Percentiles rank a stretch among this genome's conserved stretches.
Conservation (phyloP, 2,888 invertebrate species). For the Leptogaster cylindrica region DNA sequence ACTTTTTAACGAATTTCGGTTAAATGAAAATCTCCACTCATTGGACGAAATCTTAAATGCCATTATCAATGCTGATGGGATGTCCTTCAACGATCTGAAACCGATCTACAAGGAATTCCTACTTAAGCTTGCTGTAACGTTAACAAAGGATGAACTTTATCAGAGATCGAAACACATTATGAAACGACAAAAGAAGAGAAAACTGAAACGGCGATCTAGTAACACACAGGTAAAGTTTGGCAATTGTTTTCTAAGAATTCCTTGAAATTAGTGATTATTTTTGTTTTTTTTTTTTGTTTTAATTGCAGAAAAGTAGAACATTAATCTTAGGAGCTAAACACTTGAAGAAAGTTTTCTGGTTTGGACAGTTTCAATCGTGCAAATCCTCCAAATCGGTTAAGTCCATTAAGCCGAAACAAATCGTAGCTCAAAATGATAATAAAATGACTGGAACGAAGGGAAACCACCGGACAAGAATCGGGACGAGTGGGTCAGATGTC, state of each 20-base stretch:
- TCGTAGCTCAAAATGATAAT: slow-evolving; percentile 42
- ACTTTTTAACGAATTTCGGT: slow-evolving; percentile 84
- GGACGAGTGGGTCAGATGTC: slow-evolving; percentile 70
- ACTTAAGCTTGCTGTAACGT: slow-evolving; percentile 82
- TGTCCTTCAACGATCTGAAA: slow-evolving; percentile 91
- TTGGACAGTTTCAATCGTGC: slow-evolving; percentile 61
- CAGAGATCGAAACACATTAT: slow-evolving; percentile 89
- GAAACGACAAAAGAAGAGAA: slow-evolving; percentile 80
- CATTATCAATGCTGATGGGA: slow-evolving; percentile 89
- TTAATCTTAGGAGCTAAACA: slow-evolving; percentile 68
- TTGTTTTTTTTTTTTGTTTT: neutral
- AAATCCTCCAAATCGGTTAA: slow-evolving; percentile 45
- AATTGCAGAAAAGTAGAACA: slow-evolving; percentile 65
- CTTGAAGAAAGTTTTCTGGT: slow-evolving; percentile 70
- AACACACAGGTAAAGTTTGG: slow-evolving; percentile 64
- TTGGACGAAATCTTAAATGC: slow-evolving; percentile 87
- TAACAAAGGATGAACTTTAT: slow-evolving; percentile 91
- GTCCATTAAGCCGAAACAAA: slow-evolving; percentile 49
- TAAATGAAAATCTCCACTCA: slow-evolving; percentile 86
- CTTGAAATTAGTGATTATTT: too few species aligned
- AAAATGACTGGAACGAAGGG: slow-evolving; percentile 56
- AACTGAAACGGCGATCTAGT: slow-evolving; percentile 66
- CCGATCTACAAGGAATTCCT: slow-evolving; percentile 91
- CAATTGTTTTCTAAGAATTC: too few species aligned
- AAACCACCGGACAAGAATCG: slow-evolving; percentile 65